Base-by-base conservation (phyloP, 2,113 vertebrate species). In the Stegastes partitus region DNA sequence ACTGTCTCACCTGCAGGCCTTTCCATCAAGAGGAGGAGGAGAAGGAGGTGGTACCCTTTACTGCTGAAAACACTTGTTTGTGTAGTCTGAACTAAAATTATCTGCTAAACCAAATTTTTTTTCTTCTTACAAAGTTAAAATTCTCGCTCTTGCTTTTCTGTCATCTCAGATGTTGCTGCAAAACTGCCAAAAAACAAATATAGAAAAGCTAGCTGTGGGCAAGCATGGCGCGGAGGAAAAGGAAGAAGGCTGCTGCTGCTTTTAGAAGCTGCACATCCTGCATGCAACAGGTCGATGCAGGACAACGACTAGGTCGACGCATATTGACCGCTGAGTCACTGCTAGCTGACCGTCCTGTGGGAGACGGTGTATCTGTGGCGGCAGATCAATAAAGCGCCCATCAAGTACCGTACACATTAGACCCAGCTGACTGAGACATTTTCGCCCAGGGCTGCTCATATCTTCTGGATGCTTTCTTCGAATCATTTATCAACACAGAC, bases 1-100 rank as follows among this genome's bases (percentile, higher is more conserved):
- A 44, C 83, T 62, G 68, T 68, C 85, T 90, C 78, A 91, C 90
- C 92, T 92, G 89, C 82, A 81, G 88, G 89, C 82, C 80, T 82
- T 86, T 87, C 34, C 68, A 57, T 74, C 80, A 68, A 51, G 68
- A 45, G 74, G 31, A 5, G 79, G 59, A 44, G 42, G 25, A 54
- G 80, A 61, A 45, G 50, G 21, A 54, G 23, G 68, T 22, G 49
- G 68, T 14, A 16, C 51, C n/a, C 14, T 26, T 7, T 44, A 2
- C 54, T 26, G 51, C 12, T 66, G n/a, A 11, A 42, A 19, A 31
- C 21, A 45, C 26, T 26, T 49, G 4, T 14, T n/a, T 21, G 4
- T 4, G 19, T 22, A 22, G 45, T 65, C 21, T 68, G 25, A 59
- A 51, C 19, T 28, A 31, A 28, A 47, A 26, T 31, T 2, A 44